A percentile compares a stretch with the other conserved stretches of the same genome.
Conservation (phyloP, 2,888 invertebrate species). For the Dasysyrphus albostriatus region DNA sequence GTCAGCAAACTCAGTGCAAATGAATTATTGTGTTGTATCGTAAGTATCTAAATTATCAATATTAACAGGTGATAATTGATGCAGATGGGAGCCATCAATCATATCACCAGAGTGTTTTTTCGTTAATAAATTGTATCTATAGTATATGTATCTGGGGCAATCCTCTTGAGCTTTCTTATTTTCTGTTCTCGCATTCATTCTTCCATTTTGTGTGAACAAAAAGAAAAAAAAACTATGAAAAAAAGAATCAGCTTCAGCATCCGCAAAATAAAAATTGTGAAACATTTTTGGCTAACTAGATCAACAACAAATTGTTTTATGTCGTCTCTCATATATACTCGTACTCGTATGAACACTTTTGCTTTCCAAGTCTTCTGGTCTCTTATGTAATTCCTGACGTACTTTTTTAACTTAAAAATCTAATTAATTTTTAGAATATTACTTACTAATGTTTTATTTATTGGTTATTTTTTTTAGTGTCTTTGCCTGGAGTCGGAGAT, state of each 20-base stretch:
- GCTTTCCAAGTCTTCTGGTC: slow-evolving; percentile 61
- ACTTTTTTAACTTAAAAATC: slow-evolving; percentile 17
- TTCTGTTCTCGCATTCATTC: slow-evolving; percentile 67
- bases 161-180: slow-evolving; percentile 52
- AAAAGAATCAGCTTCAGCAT: slow-evolving; percentile 69
- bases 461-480: slow-evolving; percentile 80
- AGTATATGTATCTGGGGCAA: slow-evolving; percentile 61
- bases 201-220: slow-evolving; percentile 56
- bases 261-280: slow-evolving; percentile 45
- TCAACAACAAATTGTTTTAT: slow-evolving; percentile 76
- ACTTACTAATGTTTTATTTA: slow-evolving; percentile 14
- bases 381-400: slow-evolving; percentile 70
- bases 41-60: slow-evolving; percentile 33
- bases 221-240: slow-evolving; percentile 23
- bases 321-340: slow-evolving; percentile 55
- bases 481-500: slow-evolving; percentile 83
- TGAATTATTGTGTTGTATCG: slow-evolving; percentile 47
- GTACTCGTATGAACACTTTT: slow-evolving; percentile 47
- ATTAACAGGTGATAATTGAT: slow-evolving; percentile 67
- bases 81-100: slow-evolving; percentile 30
- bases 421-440: background rate
- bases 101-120: slow-evolving; percentile 27
- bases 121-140: slow-evolving; percentile 1
- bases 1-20: slow-evolving; percentile 57
- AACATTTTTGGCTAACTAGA: slow-evolving; percentile 75